phyloP scores from a whole-genome alignment of 1,140 invertebrate species.

The Bacillus rossius region DNA sequence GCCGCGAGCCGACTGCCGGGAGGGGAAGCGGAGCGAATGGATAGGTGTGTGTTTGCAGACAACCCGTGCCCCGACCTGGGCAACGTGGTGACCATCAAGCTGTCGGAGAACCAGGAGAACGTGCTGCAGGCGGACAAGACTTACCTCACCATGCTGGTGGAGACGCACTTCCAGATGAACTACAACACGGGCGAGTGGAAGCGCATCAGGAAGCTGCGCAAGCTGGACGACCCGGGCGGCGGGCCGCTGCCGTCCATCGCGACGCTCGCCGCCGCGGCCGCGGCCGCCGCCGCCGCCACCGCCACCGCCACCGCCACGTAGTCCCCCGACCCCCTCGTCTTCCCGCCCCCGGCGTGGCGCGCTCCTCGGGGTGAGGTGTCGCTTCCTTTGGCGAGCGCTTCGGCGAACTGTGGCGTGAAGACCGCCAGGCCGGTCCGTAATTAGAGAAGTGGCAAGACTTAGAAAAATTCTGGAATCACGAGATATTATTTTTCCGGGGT shows the following conservation, averaged over 20 bases:
- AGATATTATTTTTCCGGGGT: too few species aligned
- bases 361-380: too few species aligned
- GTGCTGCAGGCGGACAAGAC: constrained; percentile 69
- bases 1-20: too few species aligned
- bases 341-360: too few species aligned
- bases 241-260: background rate
- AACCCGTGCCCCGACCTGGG: constrained; percentile 93
- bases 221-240: constrained; percentile 9
- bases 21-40: too few species aligned
- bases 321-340: too few species aligned
- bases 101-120: constrained; percentile 83
- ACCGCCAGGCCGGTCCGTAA: too few species aligned
- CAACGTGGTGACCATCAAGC: constrained; percentile 87
- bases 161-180: constrained; percentile 96
- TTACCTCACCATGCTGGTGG: constrained; percentile 69
- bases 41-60: constrained; percentile 65
- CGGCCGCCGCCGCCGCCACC: constrained; percentile 32
- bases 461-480: too few species aligned
- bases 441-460: too few species aligned
- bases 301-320: constrained; percentile 27
- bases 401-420: too few species aligned
- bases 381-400: too few species aligned
- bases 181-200: constrained; percentile 94
- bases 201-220: constrained; percentile 74
- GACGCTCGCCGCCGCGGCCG: constrained; percentile 25